Base-by-base conservation (phyloP, 2,797 vertebrate species). In the Nannoperca australis region DNA sequence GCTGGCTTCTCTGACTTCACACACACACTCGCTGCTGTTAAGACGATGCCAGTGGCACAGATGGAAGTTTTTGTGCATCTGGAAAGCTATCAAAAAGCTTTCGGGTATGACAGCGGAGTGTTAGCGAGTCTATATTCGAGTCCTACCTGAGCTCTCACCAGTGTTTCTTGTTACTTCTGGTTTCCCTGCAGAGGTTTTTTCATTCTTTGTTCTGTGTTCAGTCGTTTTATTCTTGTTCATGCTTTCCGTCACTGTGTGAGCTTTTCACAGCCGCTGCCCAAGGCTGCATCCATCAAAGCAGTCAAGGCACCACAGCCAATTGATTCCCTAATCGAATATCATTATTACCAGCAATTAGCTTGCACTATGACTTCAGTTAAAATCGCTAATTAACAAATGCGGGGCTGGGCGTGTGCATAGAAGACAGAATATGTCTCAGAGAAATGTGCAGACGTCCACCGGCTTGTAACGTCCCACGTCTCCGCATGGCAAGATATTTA, bases 291-390 rank as follows among this genome's bases (percentile, higher is more conserved):
- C 83, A 91, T 94, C 91, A 92, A 85, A 84, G 87, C 81, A 83
- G 80, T 79, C 85, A 73, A 85, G 73, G 44, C 86, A 87, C 84
- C 89, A 89, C 89, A 92, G 90, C 88, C 89, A 88, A 93, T 88
- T 92, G 89, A 93, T 93, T 91, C 80, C 24, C 72, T 91, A 91
- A 92, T 94, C 89, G 79, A 92, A 93, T 86, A 89, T 92, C 90
- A 92, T 91, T 91, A 92, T 92, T 89, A 91, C 78, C 80, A 85
- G 79, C 89, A 91, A 92, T 93, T 93, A 94, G 73, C 78, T 24
- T 85, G 81, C 87, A 85, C 90, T 78, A 89, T 79, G 85, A 85
- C 88, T 91, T 87, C 78, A 83, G 73, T 85, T 91, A 82, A 87
- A 90, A 90, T 85, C 53, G 9, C 86, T 89, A 87, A 90, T 92